phyloP scores from a whole-genome alignment of 2,113 vertebrate genomes.

The Thymallus thymallus region DNA sequence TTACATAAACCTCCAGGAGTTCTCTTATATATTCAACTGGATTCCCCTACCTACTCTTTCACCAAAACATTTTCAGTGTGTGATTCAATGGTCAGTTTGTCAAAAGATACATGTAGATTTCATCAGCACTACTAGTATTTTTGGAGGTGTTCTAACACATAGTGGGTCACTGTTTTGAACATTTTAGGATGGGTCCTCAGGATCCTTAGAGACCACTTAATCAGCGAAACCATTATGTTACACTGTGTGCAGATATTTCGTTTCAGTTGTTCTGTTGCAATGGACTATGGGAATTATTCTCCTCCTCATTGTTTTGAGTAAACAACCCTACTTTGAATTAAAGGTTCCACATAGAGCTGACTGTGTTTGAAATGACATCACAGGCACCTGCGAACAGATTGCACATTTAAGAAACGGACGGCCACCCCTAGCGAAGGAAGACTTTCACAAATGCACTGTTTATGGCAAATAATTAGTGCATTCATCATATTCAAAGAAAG shows the following conservation, averaged over 20 bases:
- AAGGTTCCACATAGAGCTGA: constrained; percentile 25
- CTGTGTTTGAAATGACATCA: constrained; percentile 32
- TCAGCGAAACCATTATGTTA: not conserved
- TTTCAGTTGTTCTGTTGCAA: constrained; percentile 28
- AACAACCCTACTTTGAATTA: constrained; percentile 32
- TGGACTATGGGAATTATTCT: constrained; percentile 6
- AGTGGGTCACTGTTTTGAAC: not conserved
- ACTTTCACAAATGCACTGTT: not conserved
- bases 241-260: constrained; percentile 12
- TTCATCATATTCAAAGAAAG: constrained; percentile 33
- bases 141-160: no score
- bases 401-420: constrained; percentile 15
- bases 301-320: constrained; percentile 27
- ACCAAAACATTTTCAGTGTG: no score
- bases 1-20: not conserved
- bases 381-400: constrained; percentile 9
- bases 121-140: not conserved
- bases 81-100: not conserved
- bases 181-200: not conserved
- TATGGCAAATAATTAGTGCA: constrained; percentile 21
- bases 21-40: not conserved
- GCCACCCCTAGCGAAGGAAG: constrained; percentile 15
- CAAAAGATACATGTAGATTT: not conserved
- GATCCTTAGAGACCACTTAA: not conserved
- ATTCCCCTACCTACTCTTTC: no score